Evolutionary conservation across 2,113 vertebrate species (phyloP).

Genomic region (Emydura subglobosa): DNA sequence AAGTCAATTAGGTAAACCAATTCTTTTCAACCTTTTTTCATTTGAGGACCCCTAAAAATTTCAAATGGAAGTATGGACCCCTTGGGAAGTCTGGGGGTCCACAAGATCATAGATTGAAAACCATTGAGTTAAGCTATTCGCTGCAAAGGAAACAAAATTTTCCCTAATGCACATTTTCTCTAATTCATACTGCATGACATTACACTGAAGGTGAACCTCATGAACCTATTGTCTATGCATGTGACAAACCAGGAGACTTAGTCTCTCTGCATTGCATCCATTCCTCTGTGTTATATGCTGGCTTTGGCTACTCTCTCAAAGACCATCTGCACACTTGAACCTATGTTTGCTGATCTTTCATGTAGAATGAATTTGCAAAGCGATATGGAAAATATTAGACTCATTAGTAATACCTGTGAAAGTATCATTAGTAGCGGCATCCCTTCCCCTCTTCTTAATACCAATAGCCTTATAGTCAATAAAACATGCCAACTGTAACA

Average conservation of each 20-base stretch:
- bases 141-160: neutral
- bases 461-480: neutral
- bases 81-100: neutral
- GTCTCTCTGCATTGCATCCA: neutral
- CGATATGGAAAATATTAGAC: neutral
- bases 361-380: neutral
- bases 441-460: neutral
- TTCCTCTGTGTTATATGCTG: neutral
- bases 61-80: neutral
- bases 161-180: neutral
- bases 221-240: neutral
- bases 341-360: neutral
- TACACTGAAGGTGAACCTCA: neutral
- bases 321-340: neutral
- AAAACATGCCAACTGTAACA: neutral
- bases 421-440: neutral
- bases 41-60: neutral
- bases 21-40: too few relatives aligned
- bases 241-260: neutral
- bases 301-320: neutral
- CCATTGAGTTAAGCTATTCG: neutral
- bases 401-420: neutral
- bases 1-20: neutral
- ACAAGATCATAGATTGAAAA: neutral
- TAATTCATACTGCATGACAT: neutral